Base-by-base conservation (phyloP, 2,888 invertebrate species). In the Lingula anatina region DNA sequence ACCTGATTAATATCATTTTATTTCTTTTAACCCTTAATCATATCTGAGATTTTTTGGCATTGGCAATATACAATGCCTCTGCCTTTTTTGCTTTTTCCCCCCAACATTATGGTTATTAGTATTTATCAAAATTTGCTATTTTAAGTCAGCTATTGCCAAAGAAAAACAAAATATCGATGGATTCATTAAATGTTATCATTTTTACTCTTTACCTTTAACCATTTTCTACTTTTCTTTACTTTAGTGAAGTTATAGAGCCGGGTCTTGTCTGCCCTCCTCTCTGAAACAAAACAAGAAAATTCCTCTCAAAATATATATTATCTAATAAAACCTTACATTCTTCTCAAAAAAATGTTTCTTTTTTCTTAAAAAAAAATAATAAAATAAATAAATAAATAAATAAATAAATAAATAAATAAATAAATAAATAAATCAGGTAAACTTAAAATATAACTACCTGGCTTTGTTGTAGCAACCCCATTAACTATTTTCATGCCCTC, bases 211-310 rank as follows among this genome's bases (percentile, higher is more conserved):
- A 78, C 87, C 68, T 87, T 85, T 5, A 95, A 78, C 93, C 94
- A 95, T 65, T 86, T 84, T 51, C 94, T 81, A 67, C 89, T 89
- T 54, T 86, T 85, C 49, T 88, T 88, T 21, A 91, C 84, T 66
- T 85, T 86, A 38, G 85, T 83, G 66, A 93, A 85, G 75, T 94
- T 95, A 76, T 87, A 92, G 5, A 90, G 75, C 47, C 87, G 82
- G 2, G 68, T 72, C 62, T 87, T 86, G 60, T 89, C 89, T 64
- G 85, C 83, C 68, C 86, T 84, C 18, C 87, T 82, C 69, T 90
- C 89, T 88, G 74, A 36, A 78, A 73, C 54, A 55, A 28, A 26
- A 44, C 44, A 44, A 36, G 31, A 43, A n/a, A n/a, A n/a, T n/a
- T n/a, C n/a, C n/a, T n/a, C n/a, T n/a, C n/a, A n/a, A n/a, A n/a